These are phyloP conservation scores for Corythaixoides concolor DNA, from an alignment of 2,113 vertebrate species.

Conservation along the genomic window DNA sequence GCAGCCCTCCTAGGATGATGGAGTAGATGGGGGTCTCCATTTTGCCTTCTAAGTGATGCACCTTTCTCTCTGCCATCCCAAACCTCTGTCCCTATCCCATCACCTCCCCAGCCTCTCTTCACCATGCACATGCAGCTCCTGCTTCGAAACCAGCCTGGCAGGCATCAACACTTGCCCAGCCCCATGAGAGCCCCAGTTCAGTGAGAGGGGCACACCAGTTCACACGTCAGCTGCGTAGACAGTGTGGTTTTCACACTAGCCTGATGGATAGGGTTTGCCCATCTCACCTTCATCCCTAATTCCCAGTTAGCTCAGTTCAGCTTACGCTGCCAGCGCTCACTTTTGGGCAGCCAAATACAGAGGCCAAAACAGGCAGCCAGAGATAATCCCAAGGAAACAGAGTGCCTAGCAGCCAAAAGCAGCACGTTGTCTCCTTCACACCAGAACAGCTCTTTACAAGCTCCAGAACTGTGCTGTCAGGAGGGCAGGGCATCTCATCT, in stretches of 20 bases:
- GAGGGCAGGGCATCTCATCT: not conserved
- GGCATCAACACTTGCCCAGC: not conserved
- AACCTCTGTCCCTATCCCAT: not conserved
- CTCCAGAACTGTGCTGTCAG: not conserved
- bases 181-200: not conserved
- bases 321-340: not conserved
- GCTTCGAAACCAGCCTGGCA: not conserved
- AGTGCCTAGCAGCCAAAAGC: not conserved
- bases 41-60: not conserved
- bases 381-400: slow-evolving; percentile 12
- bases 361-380: not conserved
- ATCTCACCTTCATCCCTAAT: not conserved
- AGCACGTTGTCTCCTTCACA: not conserved
- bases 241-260: not conserved
- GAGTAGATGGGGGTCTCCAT: not conserved
- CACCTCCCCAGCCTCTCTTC: not conserved
- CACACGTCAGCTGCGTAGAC: not conserved
- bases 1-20: not conserved
- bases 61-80: not conserved
- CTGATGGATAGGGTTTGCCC: not conserved
- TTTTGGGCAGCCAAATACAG: not conserved
- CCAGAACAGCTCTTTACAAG: not conserved
- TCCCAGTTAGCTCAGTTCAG: not conserved
- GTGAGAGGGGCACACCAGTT: not conserved
- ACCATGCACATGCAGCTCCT: not conserved